Base-by-base conservation (phyloP, 2,888 invertebrate species). In the Pyrrhosoma nymphula region DNA sequence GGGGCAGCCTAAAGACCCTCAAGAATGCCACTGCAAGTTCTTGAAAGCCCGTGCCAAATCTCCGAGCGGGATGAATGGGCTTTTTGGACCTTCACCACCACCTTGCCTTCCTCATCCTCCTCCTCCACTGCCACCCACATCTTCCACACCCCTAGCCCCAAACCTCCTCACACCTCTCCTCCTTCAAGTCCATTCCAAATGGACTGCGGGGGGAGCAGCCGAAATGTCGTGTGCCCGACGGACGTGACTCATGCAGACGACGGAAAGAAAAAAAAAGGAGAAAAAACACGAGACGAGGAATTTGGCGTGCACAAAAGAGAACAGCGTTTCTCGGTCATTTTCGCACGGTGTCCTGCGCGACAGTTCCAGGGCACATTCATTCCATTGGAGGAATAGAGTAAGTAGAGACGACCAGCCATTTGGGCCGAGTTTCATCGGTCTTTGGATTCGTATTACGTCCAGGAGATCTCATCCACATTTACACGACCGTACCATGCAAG, bases 1-100 rank as follows among this genome's bases (percentile, higher is more conserved):
- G 69, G 26, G 6, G 10, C 20, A 14, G 69, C 4, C 10, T n/a
- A 35, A 35, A 82, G 35, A n/a, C 30, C 82, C 82, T 82, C 35
- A 82, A 82, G 82, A 82, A 82, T 82, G 82, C 82, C 82, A 82
- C 82, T 35, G 82, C 35, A 35, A 60, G 26, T 30, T 82, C 82
- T 82, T 82, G 82, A 82, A 82, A 82, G 82, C 82, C 35, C 82
- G 82, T 82, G 82, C 82, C 82, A 82, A 82, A 35, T 18, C 14
- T 14, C 14, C 30, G 35, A 82, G 69, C 2, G 82, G 82, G 35
- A 35, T 82, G 82, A 82, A 82, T 82, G 82, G 82, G 82, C 82
- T 18, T 35, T 82, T 35, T 10, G 47, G 82, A 82, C 82, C 82
- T 2, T 12, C 82, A 35, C 82, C 30, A 12, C 16, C 82, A 69